Evolutionary conservation across 2,113 vertebrate genomes (phyloP), one percentile per base, ranked within the genome.

Genomic region (Syngnathus scovelli): DNA sequence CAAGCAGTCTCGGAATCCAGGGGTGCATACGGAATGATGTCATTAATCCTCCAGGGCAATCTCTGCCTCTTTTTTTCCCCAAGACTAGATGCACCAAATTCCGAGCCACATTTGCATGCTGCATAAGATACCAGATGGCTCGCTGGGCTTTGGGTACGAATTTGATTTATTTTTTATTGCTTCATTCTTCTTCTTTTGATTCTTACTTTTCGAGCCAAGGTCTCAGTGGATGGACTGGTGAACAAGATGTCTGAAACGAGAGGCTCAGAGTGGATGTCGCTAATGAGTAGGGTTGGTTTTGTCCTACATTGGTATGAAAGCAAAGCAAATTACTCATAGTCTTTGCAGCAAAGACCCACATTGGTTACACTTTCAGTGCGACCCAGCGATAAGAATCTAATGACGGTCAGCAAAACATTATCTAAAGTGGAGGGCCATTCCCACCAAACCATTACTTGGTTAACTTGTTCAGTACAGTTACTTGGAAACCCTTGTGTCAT

Each of bases 11-110:
- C 62, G 81, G 84, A 90, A 89, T 88, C 89, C 85, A 87, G 84
- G 87, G 90, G 89, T 90, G 90, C 94, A 95, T 96, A 96, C 95
- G 92, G 93, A 96, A 96, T 96, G 95, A 96, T 94, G 95, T 94
- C 95, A 97, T 96, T 97, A 96, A 96, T 97, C 94, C 95, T 96
- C 92, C 91, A 88, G 93, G 94, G 94, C 93, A 94, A 95, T 96
- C 91, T 94, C 93, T 69, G 70, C 67, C 51, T 66, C 71, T 67
- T 36, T 58, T 68, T 75, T 72, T 74, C 54, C 93, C 91, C 12
- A 11, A 9, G 41, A 92, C 91, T 91, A 91, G 92, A 92, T 52
- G 61, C 63, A 80, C 66, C 8, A 71, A 79, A 82, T 77, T 80
- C 80, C 68, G 74, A 82, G 76, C n/a, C 79, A 67, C 75, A 98